Evolutionary conservation across 2,888 invertebrate genomes (phyloP).

Genomic region (Netelia melanura): DNA sequence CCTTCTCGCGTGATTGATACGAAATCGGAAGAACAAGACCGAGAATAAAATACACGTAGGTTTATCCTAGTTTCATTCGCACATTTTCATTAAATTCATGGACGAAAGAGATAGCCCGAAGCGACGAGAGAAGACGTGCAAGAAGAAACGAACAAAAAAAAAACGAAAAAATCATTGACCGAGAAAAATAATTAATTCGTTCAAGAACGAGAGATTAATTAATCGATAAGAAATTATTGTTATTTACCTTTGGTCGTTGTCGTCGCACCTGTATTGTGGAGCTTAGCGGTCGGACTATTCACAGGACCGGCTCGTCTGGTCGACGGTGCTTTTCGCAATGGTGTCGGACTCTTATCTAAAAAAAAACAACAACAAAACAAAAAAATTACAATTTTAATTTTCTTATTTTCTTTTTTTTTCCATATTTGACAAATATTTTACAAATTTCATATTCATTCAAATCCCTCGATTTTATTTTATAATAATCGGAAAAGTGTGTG

Average conservation of each 20-base stretch:
- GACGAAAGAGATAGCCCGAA: constrained; percentile 22
- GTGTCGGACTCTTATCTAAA: constrained; percentile 81
- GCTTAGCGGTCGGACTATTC: constrained; percentile 64
- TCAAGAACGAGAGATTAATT: not conserved
- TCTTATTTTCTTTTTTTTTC: not conserved
- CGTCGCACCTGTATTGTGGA: constrained; percentile 57
- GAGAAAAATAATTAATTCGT: constrained; percentile 24
- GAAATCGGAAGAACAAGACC: not conserved
- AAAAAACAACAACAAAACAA: constrained; percentile 72
- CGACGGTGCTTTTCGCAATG: constrained; percentile 77
- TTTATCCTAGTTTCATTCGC: constrained; percentile 30
- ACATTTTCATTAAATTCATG: constrained; percentile 31
- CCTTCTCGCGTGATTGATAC: constrained; percentile 31
- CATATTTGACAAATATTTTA: not conserved
- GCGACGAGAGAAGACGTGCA: constrained; percentile 25
- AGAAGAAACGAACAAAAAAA: not conserved
- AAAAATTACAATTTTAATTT: constrained; percentile 69
- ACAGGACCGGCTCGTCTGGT: constrained; percentile 61
- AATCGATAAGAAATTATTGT: constrained; percentile 12
- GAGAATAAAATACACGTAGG: constrained; percentile 7
- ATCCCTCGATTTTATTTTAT: too few species aligned
- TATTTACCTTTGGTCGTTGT: constrained; percentile 66
- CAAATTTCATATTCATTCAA: not conserved
- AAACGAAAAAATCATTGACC: not conserved
- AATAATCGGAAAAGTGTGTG: too few species aligned